Evolutionary conservation across 30 jellyfish, hydroid and myxozoan species (phyloP).

Genomic region (Sanderia malayensis): DNA sequence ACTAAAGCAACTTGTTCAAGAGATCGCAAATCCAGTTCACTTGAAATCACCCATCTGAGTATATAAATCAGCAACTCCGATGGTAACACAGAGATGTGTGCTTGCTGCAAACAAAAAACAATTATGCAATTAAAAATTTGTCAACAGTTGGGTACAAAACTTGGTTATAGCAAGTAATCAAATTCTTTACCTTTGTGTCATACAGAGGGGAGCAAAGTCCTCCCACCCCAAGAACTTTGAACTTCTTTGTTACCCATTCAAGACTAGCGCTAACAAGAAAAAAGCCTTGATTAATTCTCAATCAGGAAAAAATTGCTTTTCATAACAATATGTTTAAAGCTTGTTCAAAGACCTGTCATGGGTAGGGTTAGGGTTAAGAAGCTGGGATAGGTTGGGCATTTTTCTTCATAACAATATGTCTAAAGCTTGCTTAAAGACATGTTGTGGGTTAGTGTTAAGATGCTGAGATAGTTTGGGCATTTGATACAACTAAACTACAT

Average conservation of each 20-base stretch:
- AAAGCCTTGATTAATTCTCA: neutral
- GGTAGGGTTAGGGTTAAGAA: too few species aligned
- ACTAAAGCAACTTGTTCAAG: slow-evolving; percentile 64
- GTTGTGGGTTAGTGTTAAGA: too few species aligned
- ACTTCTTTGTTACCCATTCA: slow-evolving; percentile 39
- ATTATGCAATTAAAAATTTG: too few species aligned
- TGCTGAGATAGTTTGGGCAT: too few species aligned
- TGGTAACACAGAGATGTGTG: slow-evolving; percentile 84
- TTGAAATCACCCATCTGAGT: slow-evolving; percentile 85
- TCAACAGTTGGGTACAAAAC: too few species aligned
- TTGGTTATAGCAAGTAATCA: neutral
- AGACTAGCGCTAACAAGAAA: slow-evolving; percentile 36
- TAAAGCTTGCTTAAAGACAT: neutral
- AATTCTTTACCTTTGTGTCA: slow-evolving; percentile 46
- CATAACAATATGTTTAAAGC: neutral
- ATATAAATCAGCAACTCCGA: slow-evolving; percentile 67
- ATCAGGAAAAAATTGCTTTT: neutral
- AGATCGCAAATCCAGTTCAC: slow-evolving; percentile 75
- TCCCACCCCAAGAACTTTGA: slow-evolving; percentile 43
- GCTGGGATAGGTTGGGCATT: neutral
- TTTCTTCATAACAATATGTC: neutral
- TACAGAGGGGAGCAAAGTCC: slow-evolving; percentile 46
- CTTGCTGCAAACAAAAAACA: slow-evolving; percentile 52
- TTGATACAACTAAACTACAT: too few species aligned
- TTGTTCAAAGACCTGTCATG: too few species aligned